A percentile compares a stretch with the other conserved stretches of the same genome.
Conservation (phyloP, 1,140 invertebrate genomes). For the Brachystomella parvula region DNA sequence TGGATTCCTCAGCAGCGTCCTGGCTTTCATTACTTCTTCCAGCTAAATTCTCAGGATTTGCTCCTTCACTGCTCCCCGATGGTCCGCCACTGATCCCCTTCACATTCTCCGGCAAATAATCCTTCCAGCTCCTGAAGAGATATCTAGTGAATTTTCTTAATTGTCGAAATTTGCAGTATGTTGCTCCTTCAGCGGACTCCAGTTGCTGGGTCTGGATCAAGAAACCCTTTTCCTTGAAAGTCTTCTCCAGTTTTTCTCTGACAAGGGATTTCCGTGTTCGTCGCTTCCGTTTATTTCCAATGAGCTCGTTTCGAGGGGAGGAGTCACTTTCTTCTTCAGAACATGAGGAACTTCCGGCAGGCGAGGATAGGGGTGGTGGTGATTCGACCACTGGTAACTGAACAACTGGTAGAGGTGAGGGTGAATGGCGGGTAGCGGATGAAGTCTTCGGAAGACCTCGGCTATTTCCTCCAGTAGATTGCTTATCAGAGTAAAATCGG, state of each 20-base stretch:
- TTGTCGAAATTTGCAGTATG: constrained; percentile 87
- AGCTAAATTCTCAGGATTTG: no score
- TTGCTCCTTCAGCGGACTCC: constrained; percentile 81
- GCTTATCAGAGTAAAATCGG: constrained; percentile 64
- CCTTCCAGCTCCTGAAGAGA: constrained; percentile 84
- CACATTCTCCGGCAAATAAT: constrained; percentile 75
- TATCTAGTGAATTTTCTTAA: constrained; percentile 84
- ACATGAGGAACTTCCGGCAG: not conserved
- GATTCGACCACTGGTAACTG: no score
- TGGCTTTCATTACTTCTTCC: no score
- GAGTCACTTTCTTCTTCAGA: not conserved
- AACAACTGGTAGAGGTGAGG: not conserved
- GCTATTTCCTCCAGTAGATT: constrained; percentile 48
- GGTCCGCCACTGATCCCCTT: constrained; percentile 42
- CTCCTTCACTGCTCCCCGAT: not conserved
- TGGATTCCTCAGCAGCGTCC: no score
- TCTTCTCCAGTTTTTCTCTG: constrained; percentile 78
- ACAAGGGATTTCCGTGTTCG: constrained; percentile 73
- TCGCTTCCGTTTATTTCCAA: constrained; percentile 51
- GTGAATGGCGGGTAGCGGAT: not conserved
- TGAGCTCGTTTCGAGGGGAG: constrained; percentile 13
- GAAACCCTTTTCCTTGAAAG: constrained; percentile 85
- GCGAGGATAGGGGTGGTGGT: no score
- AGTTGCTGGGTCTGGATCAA: constrained; percentile 85
- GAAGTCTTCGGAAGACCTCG: not conserved